A percentile compares a stretch with the other conserved stretches of the same genome.
Conservation (phyloP, 2,888 invertebrate genomes). For the Ennomos quercinarius region DNA sequence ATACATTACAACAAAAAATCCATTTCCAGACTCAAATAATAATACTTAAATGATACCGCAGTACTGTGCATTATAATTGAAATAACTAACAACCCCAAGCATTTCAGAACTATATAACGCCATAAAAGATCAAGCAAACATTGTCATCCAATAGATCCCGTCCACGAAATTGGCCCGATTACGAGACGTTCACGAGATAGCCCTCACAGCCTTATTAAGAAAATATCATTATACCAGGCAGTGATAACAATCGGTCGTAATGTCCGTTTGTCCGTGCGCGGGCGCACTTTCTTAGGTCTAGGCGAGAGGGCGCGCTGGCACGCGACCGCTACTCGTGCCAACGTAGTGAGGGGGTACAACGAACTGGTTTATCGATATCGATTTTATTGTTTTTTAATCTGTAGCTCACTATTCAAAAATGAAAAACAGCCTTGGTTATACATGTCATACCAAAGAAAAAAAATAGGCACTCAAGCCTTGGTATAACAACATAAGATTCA, state of each 20-base stretch:
- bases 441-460: too few species aligned
- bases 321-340: constrained; percentile 78
- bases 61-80: too few species aligned
- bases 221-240: constrained; percentile 43
- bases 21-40: too few species aligned
- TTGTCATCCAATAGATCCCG: constrained; percentile 13
- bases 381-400: background rate
- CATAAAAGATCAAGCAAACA: constrained; percentile 2
- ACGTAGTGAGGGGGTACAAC: constrained; percentile 44
- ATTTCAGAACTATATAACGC: background rate
- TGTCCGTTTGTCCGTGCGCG: constrained; percentile 39
- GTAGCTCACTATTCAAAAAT: too few species aligned
- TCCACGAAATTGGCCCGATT: constrained; percentile 12
- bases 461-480: too few species aligned
- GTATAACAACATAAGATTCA: too few species aligned
- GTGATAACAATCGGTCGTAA: constrained; percentile 42
- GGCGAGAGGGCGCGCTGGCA: constrained; percentile 71
- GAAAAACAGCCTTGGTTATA: too few species aligned
- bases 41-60: too few species aligned
- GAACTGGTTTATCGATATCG: constrained; percentile 32
- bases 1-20: too few species aligned
- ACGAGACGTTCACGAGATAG: constrained; percentile 11
- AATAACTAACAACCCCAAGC: background rate
- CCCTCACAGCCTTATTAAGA: constrained; percentile 38
- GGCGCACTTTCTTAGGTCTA: constrained; percentile 66